Percentiles rank a stretch among this genome's conserved stretches.
These are phyloP conservation scores for Phaethornis superciliosus DNA, from an alignment of 2,113 vertebrate genomes.

Conservation along the genomic window DNA sequence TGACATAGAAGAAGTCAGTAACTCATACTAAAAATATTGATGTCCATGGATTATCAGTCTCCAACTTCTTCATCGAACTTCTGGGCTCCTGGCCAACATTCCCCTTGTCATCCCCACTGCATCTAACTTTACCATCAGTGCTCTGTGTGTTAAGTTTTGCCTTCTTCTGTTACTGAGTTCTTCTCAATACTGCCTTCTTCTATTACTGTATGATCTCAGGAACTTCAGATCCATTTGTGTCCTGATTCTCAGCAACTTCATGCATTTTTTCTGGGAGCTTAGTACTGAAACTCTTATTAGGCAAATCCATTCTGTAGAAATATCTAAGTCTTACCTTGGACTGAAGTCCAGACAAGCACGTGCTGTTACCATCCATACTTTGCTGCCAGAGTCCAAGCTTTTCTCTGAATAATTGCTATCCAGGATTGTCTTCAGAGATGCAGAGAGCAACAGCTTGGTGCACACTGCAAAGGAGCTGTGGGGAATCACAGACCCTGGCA, in stretches of 20 bases:
- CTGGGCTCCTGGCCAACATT: neutral
- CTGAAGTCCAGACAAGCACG: neutral
- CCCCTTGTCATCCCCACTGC: neutral
- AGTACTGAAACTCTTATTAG: neutral
- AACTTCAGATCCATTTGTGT: neutral
- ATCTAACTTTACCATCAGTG: neutral
- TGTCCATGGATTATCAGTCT: neutral
- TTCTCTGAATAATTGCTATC: neutral
- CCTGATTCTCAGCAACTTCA: neutral
- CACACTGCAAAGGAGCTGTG: neutral
- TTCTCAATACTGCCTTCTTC: too few species aligned
- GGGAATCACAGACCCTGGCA: neutral
- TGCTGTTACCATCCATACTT: neutral
- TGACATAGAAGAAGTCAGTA: neutral
- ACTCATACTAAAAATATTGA: neutral
- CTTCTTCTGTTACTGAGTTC: neutral
- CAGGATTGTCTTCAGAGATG: neutral
- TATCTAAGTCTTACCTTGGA: neutral
- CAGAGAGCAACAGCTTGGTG: fast-evolving
- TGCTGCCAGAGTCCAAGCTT: neutral
- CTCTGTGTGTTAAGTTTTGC: neutral
- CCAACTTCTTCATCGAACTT: neutral
- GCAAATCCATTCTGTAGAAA: neutral
- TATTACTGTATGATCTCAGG: neutral
- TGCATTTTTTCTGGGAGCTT: neutral